Percentiles rank a stretch among this genome's conserved stretches.
phyloP scores from a whole-genome alignment of 2,888 invertebrate species.

The Drosophila borealis region DNA sequence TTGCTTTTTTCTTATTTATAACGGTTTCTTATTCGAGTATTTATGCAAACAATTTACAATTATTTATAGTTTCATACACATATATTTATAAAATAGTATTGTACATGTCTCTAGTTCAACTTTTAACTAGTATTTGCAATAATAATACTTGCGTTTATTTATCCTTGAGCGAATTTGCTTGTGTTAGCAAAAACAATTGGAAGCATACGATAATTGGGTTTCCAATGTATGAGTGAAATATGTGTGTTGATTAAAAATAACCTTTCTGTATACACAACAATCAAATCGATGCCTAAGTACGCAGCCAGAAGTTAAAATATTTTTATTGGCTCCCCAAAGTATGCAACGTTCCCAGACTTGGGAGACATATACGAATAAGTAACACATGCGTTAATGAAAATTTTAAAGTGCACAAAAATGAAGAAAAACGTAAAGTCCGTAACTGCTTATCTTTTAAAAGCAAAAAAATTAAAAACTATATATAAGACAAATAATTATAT shows the following conservation, averaged over 20 bases:
- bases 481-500: background rate
- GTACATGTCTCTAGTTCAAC: slow-evolving; percentile 12
- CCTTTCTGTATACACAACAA: slow-evolving; percentile 10
- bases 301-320: background rate
- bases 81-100: slow-evolving; percentile 1
- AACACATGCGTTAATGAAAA: slow-evolving; percentile 34
- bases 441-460: too few relatives aligned
- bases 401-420: slow-evolving; percentile 13
- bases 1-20: slow-evolving; percentile 42
- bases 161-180: background rate
- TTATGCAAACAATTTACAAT: slow-evolving; percentile 51
- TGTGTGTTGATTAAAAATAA: background rate
- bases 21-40: slow-evolving; percentile 28
- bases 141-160: slow-evolving; percentile 16
- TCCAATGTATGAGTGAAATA: background rate
- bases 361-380: slow-evolving; percentile 13
- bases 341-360: slow-evolving; percentile 18
- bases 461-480: background rate
- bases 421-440: background rate
- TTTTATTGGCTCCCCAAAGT: slow-evolving; percentile 24
- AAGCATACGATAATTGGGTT: background rate
- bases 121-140: slow-evolving; percentile 10
- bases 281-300: slow-evolving; percentile 12
- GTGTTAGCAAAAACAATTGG: background rate
- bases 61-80: slow-evolving; percentile 24